Evolutionary conservation across 2,888 invertebrate genomes (phyloP).

Genomic region (Aplocera efformata): DNA sequence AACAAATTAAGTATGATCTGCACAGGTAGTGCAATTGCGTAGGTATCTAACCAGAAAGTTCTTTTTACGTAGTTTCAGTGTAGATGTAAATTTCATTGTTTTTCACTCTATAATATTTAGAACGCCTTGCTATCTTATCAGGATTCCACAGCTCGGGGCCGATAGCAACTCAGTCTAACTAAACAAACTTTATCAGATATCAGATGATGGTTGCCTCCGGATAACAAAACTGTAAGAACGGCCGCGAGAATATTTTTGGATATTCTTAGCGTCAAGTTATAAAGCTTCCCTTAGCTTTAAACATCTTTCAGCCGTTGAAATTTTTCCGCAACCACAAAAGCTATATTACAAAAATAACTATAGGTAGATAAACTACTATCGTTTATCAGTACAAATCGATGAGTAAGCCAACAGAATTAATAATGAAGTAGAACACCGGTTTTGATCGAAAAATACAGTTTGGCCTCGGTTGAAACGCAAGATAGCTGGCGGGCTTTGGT

Average conservation of each 20-base stretch:
- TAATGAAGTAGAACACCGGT: constrained; percentile 1
- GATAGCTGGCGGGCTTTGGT: constrained; percentile 3
- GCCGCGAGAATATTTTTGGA: no score
- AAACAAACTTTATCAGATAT: constrained; percentile 15
- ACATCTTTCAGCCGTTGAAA: no score
- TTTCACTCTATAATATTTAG: constrained; percentile 14
- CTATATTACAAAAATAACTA: no score
- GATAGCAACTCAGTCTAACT: constrained; percentile 19
- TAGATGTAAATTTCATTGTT: constrained; percentile 5
- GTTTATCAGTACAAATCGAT: constrained; percentile 1
- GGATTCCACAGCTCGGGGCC: constrained; percentile 29
- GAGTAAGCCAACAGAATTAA: constrained; percentile 8
- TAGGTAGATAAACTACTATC: neutral
- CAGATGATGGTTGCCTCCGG: constrained; percentile 5
- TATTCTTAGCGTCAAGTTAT: no score
- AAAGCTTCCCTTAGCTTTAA: no score
- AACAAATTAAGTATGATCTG: no score
- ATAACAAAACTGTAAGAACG: neutral
- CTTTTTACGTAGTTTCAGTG: no score
- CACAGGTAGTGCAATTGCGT: no score
- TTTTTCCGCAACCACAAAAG: no score
- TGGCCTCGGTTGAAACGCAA: constrained; percentile 4
- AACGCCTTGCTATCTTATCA: constrained; percentile 41
- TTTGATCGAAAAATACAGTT: constrained; percentile 1
- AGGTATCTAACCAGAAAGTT: no score